phyloP scores from a whole-genome alignment of 2,113 vertebrate genomes.

The Macquaria australasica region DNA sequence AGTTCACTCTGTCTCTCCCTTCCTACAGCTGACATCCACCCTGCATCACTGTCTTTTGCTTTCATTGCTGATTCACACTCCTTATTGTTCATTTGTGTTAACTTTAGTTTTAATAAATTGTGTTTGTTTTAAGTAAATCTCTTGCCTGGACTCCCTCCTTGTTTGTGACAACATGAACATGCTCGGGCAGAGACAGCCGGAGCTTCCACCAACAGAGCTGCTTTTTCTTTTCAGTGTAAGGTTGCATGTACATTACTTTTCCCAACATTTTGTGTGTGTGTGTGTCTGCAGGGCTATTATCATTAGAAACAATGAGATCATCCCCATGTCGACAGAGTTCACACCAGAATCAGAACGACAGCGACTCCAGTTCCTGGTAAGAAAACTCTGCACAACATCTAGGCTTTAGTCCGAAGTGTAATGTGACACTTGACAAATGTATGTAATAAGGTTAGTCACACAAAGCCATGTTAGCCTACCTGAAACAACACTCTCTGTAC shows the following conservation, averaged over 20 bases:
- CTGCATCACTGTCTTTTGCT: too few species aligned
- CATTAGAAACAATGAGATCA: slow-evolving; percentile 91
- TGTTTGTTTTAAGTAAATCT: too few species aligned
- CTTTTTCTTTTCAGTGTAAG: neutral
- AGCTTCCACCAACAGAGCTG: neutral
- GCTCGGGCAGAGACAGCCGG: neutral
- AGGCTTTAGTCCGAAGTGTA: neutral
- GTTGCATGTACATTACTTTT: neutral
- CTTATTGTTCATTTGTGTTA: too few species aligned
- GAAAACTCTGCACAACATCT: slow-evolving; percentile 7
- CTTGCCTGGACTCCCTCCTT: too few species aligned
- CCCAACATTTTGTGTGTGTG: neutral
- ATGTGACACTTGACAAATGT: neutral
- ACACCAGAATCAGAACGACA: slow-evolving; percentile 97
- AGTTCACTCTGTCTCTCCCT: neutral
- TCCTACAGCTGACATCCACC: neutral
- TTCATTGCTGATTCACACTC: too few species aligned
- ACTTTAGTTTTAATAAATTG: too few species aligned
- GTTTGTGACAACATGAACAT: neutral
- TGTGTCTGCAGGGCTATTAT: slow-evolving; percentile 91
- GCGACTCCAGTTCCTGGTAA: slow-evolving; percentile 97
- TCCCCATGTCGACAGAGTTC: slow-evolving; percentile 96
- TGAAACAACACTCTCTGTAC: neutral
- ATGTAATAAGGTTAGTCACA: neutral
- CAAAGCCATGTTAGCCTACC: neutral